Conservation (phyloP, 1,140 invertebrate genomes). For the Pseudobourletiella spinata region DNA sequence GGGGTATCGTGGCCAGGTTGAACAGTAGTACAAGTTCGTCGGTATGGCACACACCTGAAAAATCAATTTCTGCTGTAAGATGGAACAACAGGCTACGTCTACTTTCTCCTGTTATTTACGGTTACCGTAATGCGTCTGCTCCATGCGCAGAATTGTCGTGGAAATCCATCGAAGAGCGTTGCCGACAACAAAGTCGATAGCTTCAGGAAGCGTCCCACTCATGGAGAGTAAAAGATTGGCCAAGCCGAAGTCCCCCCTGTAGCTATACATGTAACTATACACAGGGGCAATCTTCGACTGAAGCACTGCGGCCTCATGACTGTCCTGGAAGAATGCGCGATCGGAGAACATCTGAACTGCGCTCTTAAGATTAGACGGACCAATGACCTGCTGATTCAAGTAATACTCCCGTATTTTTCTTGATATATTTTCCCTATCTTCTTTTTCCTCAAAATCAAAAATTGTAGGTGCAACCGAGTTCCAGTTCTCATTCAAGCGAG, state of each 20-base stretch:
- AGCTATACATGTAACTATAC: constrained; percentile 23
- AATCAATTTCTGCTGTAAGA: no score
- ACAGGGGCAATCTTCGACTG: constrained; percentile 19
- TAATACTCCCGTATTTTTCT: constrained; percentile 14
- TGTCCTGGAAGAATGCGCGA: constrained; percentile 24
- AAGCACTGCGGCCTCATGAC: constrained; percentile 19
- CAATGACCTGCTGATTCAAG: not conserved
- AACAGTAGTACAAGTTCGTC: constrained; percentile 23
- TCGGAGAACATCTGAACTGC: constrained; percentile 25
- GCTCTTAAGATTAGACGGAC: not conserved
- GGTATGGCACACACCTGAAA: not conserved
- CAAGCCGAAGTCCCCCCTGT: constrained; percentile 16
- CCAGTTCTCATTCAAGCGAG: constrained; percentile 25
- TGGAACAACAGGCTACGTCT: no score
- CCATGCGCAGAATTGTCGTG: constrained; percentile 18
- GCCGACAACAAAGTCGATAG: constrained; percentile 16
- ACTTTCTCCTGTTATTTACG: no score
- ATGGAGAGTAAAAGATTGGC: constrained; percentile 18
- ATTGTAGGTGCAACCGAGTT: constrained; percentile 21
- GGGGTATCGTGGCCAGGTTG: constrained; percentile 25
- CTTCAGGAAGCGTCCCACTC: constrained; percentile 15
- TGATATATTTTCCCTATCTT: constrained; percentile 16
- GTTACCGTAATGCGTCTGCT: constrained; percentile 20
- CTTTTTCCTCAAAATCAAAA: constrained; percentile 22
- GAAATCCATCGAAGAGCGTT: constrained; percentile 19